Conservation (phyloP, 2,113 vertebrate genomes). For the Jacana jacana region DNA sequence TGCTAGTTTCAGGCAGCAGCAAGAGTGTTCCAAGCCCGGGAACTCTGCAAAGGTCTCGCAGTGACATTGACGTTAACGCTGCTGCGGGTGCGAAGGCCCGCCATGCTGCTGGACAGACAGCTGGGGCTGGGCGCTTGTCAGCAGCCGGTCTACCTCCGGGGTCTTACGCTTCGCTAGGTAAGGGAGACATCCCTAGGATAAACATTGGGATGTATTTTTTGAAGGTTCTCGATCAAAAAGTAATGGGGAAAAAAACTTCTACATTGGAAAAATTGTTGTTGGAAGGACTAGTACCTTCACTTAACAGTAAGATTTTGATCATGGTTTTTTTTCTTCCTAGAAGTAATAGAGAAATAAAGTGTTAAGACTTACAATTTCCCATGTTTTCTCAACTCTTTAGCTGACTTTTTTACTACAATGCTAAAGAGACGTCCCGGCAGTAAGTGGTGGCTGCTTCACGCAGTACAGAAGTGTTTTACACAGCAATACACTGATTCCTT, state of each 20-base stretch:
- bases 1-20: constrained; percentile 79
- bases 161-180: constrained; percentile 92
- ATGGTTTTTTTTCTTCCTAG: neutral
- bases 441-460: neutral
- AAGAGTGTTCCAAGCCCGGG: constrained; percentile 80
- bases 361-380: neutral
- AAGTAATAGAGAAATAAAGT: neutral
- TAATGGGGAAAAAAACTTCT: fast-evolving
- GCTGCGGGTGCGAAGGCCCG: constrained; percentile 90
- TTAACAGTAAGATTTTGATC: neutral
- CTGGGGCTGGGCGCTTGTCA: constrained; percentile 75
- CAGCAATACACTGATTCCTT: neutral
- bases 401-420: neutral
- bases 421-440: neutral
- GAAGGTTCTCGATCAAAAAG: neutral
- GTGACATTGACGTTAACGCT: constrained; percentile 94
- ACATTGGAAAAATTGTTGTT: neutral
- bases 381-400: neutral
- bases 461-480: neutral
- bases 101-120: constrained; percentile 77
- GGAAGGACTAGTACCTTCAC: neutral
- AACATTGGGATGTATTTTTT: fast-evolving
- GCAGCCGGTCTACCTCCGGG: constrained; percentile 83
- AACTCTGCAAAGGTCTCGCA: constrained; percentile 91
- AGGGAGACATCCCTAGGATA: neutral